A percentile compares a stretch with the other conserved stretches of the same genome.
Evolutionary conservation across 2,113 vertebrate species (phyloP).

Genomic region (Lophochroa leadbeateri): DNA sequence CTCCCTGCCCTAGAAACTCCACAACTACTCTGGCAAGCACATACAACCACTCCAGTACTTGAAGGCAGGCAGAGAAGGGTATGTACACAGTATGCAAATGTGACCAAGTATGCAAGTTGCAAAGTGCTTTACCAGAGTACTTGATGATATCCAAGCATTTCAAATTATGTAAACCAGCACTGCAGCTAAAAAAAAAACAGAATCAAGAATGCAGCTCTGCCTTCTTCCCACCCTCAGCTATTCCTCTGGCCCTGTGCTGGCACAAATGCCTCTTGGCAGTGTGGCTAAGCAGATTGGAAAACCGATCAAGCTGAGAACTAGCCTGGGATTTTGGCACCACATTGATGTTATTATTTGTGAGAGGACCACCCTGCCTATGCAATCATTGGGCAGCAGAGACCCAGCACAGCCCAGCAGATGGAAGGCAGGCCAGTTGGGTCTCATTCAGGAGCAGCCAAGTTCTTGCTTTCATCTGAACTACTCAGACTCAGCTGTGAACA

Average conservation of each 20-base stretch:
- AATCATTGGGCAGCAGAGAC: background rate
- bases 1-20: background rate
- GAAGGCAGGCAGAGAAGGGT: background rate
- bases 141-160: background rate
- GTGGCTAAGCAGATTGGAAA: conserved; percentile 25
- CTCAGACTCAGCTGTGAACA: background rate
- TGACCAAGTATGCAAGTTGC: fast-evolving
- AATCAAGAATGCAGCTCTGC: background rate
- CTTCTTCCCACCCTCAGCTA: background rate
- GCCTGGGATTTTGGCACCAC: conserved; percentile 23
- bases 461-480: background rate
- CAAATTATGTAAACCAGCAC: background rate
- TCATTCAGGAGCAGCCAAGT: conserved; percentile 7
- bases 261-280: background rate
- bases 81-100: background rate
- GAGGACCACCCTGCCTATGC: conserved; percentile 35
- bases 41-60: background rate
- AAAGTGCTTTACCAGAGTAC: background rate
- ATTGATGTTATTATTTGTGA: background rate
- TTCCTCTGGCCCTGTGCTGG: background rate
- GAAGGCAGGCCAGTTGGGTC: background rate
- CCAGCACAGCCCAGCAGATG: background rate
- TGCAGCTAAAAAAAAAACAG: background rate
- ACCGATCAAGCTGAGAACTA: conserved; percentile 17
- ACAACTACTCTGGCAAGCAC: background rate